Percentiles rank a stretch among this genome's conserved stretches.
phyloP scores from a whole-genome alignment of 2,888 invertebrate species.

The Aporophyla lueneburgensis region DNA sequence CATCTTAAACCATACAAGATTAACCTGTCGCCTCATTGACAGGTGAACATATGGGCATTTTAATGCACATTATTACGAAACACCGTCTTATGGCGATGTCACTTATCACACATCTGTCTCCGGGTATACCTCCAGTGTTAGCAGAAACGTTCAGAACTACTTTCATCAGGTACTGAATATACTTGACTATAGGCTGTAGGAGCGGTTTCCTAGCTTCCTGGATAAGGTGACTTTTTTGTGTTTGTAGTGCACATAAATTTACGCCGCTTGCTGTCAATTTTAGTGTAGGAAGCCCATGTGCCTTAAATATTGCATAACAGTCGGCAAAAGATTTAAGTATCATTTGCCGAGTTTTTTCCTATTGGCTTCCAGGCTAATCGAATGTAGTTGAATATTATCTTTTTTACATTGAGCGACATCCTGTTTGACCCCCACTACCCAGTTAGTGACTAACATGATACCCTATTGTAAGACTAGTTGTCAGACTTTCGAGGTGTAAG shows the following conservation, averaged over 20 bases:
- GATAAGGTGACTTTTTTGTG: conserved; percentile 38
- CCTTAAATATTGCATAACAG: background rate
- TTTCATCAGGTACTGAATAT: conserved; percentile 38
- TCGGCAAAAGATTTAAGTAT: background rate
- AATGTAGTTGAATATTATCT: too few relatives aligned
- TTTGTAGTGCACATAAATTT: conserved; percentile 25
- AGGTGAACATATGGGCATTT: conserved; percentile 39
- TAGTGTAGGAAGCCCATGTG: conserved; percentile 23
- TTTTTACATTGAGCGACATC: too few relatives aligned
- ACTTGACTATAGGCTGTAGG: conserved; percentile 15
- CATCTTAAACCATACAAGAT: conserved; percentile 29
- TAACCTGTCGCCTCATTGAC: conserved; percentile 45
- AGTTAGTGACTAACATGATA: too few relatives aligned
- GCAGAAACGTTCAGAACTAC: conserved; percentile 51
- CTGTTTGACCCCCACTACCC: too few relatives aligned
- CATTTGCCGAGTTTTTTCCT: too few relatives aligned
- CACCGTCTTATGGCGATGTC: conserved; percentile 61
- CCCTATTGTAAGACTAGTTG: too few relatives aligned
- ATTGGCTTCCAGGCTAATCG: too few relatives aligned
- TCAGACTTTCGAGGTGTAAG: too few relatives aligned
- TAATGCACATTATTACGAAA: conserved; percentile 58
- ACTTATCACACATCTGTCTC: conserved; percentile 68
- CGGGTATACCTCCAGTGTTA: conserved; percentile 40
- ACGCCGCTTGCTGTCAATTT: conserved; percentile 34
- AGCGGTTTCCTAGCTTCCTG: conserved; percentile 45